Percentiles rank a stretch among this genome's conserved stretches.
These are phyloP conservation scores for Drosophila insularis DNA, from an alignment of 1,140 invertebrate species.

Conservation along the genomic window DNA sequence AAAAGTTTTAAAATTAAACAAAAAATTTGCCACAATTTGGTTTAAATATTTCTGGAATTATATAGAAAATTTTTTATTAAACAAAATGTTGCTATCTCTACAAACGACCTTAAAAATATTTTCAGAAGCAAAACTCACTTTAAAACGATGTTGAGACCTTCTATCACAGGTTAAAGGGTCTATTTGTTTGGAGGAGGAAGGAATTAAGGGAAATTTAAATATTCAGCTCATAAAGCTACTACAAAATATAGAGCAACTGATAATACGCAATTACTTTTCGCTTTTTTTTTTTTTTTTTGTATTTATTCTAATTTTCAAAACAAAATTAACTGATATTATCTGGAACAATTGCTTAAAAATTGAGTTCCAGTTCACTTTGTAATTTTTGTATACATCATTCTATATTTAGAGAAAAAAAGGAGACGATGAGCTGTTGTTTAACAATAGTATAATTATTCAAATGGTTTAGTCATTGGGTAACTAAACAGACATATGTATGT, in stretches of 20 bases:
- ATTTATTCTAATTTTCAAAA: not conserved
- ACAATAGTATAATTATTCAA: constrained; percentile 7
- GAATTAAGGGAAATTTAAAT: too few species aligned
- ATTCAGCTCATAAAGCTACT: too few species aligned
- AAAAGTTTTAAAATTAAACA: not conserved
- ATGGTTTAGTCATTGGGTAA: constrained; percentile 9
- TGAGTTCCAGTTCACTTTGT: not conserved
- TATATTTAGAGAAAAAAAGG: not conserved
- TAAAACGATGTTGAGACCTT: too few species aligned
- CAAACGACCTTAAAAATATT: too few species aligned
- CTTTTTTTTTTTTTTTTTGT: not conserved
- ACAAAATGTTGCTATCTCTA: too few species aligned
- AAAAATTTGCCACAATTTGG: not conserved
- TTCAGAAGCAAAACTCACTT: too few species aligned
- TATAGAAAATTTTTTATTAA: too few species aligned
- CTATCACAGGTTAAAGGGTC: too few species aligned
- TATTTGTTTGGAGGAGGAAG: too few species aligned
- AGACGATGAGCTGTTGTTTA: not conserved
- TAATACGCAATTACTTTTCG: not conserved
- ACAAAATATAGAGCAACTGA: not conserved
- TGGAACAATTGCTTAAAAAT: not conserved
- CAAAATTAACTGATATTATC: not conserved
- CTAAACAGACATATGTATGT: not conserved
- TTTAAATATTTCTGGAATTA: not conserved
- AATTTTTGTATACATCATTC: not conserved